Evolutionary conservation across 2,113 vertebrate species (phyloP).

Genomic region (Oncorhynchus tshawytscha): DNA sequence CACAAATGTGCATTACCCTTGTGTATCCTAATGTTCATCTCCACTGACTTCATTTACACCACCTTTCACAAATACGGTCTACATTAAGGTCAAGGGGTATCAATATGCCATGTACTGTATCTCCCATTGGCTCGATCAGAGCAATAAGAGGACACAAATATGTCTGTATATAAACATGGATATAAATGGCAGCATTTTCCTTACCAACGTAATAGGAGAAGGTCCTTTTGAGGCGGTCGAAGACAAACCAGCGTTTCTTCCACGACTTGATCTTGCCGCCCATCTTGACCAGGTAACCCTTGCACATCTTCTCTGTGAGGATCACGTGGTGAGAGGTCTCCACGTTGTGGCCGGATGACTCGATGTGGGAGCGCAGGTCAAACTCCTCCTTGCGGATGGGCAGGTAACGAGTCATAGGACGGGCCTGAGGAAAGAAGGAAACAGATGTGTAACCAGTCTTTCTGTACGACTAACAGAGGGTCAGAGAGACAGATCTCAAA

Average conservation of each 20-base stretch:
- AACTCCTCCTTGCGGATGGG: conserved; percentile 97
- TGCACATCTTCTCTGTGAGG: conserved; percentile 93
- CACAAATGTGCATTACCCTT: too few relatives aligned
- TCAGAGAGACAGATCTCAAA: too few relatives aligned
- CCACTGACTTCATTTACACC: not conserved
- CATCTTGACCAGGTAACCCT: conserved; percentile 97
- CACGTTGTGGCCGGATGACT: conserved; percentile 90
- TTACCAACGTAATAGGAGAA: conserved; percentile 92
- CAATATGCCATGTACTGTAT: too few relatives aligned
- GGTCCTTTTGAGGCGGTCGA: conserved; percentile 94
- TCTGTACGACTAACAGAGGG: not conserved
- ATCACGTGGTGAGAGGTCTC: conserved; percentile 91
- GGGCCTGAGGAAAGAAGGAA: conserved; percentile 74
- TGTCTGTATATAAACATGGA: too few relatives aligned
- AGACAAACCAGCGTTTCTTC: conserved; percentile 99
- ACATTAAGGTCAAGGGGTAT: too few relatives aligned
- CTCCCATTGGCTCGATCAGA: too few relatives aligned
- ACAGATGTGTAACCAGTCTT: not conserved
- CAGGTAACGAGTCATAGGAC: conserved; percentile 93
- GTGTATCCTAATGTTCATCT: not conserved
- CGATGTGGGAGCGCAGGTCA: conserved; percentile 89
- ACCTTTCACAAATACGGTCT: too few relatives aligned
- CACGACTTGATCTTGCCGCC: conserved; percentile 98
- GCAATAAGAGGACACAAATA: too few relatives aligned
- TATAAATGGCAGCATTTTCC: conserved; percentile 6